Base-by-base conservation (phyloP, 2,113 vertebrate genomes). In the Dromiciops gliroides region DNA sequence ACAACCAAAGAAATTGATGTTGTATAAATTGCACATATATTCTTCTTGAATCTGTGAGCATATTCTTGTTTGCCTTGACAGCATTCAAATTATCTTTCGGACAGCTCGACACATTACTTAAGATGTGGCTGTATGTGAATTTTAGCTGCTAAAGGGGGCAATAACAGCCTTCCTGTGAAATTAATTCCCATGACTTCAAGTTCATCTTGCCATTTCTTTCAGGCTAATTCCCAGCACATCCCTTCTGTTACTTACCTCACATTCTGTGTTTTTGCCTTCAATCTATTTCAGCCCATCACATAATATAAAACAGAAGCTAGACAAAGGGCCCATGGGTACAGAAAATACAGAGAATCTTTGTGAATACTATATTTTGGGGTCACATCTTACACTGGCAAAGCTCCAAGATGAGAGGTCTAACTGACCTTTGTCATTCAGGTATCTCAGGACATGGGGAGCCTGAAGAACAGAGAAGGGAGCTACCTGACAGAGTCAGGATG, bases 1-100 rank as follows among this genome's bases (percentile, higher is more conserved):
- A 97, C 97, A 98, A 97, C 97, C 97, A 96, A 98, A 98, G 97
- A 98, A 98, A 98, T 91, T 98, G 98, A 98, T 98, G 98, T 97
- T 98, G 97, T 98, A 97, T 96, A 98, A 99, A 98, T 98, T 98
- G 97, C 98, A 97, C 97, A 97, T 98, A 98, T 98, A 98, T 98
- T 98, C 97, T 97, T 98, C 97, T 98, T 98, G 98, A 98, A 98
- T 99, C 98, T 98, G 97, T 97, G 94, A 98, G 92, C 96, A 95
- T 98, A 98, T 98, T 98, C 98, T 98, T 98, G 98, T 98, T 98
- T 98, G 98, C 96, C 97, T 98, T 99, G 98, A 98, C 98, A 98
- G 98, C 97, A 98, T 98, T 98, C 98, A 99, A 98, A 99, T 98
- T 98, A 98, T 97, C 95, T 98, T 98, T 97, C 1, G 94, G 98